Evolutionary conservation across 2,888 invertebrate species (phyloP), one percentile per base, ranked within the genome.

Genomic region (Lasioglossum zephyrum): DNA sequence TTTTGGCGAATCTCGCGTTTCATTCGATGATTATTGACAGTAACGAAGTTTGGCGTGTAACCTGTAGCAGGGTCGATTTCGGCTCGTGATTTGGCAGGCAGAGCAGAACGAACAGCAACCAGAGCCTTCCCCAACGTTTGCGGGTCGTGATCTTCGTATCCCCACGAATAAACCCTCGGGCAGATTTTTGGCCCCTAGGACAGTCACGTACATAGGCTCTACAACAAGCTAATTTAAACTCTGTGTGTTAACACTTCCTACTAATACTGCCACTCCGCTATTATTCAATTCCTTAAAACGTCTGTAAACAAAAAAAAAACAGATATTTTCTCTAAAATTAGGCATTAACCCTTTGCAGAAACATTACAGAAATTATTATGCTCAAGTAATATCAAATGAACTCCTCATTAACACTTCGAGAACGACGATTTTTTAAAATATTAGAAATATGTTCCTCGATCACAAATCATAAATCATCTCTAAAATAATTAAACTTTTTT

Each of bases 111-210:
- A 77, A 41, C 81, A 70, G 86, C 85, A 87, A 82, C 86, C 82
- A 86, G 82, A 87, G 79, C 82, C 87, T 82, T 87, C 86, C 86
- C 77, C 74, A 87, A 87, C 77, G 74, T 86, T 86, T 78, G 75
- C 77, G 79, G 82, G 49, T 82, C 86, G 79, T 87, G 82, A 86
- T 82, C 81, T 79, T 69, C 53, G 44, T 77, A 81, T 82, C 86
- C 82, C 82, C 77, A 75, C 77, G 82, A 86, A 77, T 79, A 39
- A 74, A 77, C 79, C 86, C 82, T 74, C 77, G 47, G 75, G 77
- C 82, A 80, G 79, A 78, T 87, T 87, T 85, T 87, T 86, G 87
- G 87, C 82, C 66, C 77, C 72, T 49, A 49, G 80, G 73, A 82
- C 74, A 78, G 86, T 87, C 87, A 87, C 86, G 86, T 87, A 82